Conservation (phyloP, 2,888 invertebrate species). For the Panopea generosa region DNA sequence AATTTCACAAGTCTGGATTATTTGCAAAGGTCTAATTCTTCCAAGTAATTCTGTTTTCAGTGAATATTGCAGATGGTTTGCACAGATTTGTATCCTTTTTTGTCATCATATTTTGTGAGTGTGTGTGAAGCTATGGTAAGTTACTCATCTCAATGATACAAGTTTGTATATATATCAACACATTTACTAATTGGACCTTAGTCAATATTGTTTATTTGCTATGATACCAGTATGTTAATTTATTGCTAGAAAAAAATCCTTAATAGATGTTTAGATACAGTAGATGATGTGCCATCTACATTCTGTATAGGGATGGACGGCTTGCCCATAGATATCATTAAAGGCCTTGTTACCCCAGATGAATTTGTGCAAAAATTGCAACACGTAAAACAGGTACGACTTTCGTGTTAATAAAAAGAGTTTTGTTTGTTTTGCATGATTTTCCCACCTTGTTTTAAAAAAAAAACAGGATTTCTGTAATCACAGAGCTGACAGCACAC, state of each 20-base stretch:
- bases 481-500: too few relatives aligned
- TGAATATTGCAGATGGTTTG: conserved; percentile 92
- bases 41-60: conserved; percentile 77
- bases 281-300: conserved; percentile 88
- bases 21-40: too few relatives aligned
- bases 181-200: too few relatives aligned
- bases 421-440: too few relatives aligned
- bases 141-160: too few relatives aligned
- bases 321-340: conserved; percentile 92
- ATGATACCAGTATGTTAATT: not conserved
- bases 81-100: conserved; percentile 95
- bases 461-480: too few relatives aligned
- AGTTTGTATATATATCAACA: too few relatives aligned
- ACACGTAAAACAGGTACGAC: conserved; percentile 56
- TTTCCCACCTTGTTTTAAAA: too few relatives aligned
- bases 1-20: not conserved
- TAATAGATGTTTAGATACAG: conserved; percentile 83
- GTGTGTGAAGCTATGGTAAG: too few relatives aligned
- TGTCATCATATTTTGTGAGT: too few relatives aligned
- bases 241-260: conserved; percentile 60
- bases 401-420: too few relatives aligned
- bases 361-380: conserved; percentile 89
- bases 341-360: conserved; percentile 88
- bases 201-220: not conserved
- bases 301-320: conserved; percentile 95